Evolutionary conservation across 2,888 invertebrate species (phyloP).

Genomic region (Plusia festucae): DNA sequence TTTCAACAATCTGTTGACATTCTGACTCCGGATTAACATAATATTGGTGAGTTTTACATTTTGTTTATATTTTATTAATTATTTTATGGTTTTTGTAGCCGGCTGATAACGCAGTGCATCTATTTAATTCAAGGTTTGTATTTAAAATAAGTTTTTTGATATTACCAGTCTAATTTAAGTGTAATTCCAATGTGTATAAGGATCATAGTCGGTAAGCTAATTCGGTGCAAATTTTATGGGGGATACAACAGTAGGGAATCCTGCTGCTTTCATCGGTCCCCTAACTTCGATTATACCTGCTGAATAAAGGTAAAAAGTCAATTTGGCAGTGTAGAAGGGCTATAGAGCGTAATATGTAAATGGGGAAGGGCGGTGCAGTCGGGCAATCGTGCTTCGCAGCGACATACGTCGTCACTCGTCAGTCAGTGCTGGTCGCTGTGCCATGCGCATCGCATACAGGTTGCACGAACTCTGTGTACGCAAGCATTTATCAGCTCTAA

Average conservation of each 20-base stretch:
- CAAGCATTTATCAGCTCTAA: slow-evolving; percentile 62
- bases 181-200: slow-evolving; percentile 61
- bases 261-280: slow-evolving; percentile 82
- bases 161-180: slow-evolving; percentile 40
- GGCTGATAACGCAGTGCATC: slow-evolving; percentile 38
- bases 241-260: slow-evolving; percentile 71
- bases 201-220: slow-evolving; percentile 59
- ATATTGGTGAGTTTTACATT: slow-evolving; percentile 62
- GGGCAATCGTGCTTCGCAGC: slow-evolving; percentile 68
- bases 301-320: slow-evolving; percentile 89
- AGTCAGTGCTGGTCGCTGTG: slow-evolving; percentile 57
- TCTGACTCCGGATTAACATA: slow-evolving; percentile 65
- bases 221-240: slow-evolving; percentile 63
- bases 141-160: slow-evolving; percentile 38
- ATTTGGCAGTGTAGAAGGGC: slow-evolving; percentile 87
- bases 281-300: slow-evolving; percentile 86
- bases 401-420: slow-evolving; percentile 72
- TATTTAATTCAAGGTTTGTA: slow-evolving; percentile 37
- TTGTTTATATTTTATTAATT: slow-evolving; percentile 38
- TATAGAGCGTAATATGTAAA: slow-evolving; percentile 85
- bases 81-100: slow-evolving; percentile 65
- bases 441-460: slow-evolving; percentile 64
- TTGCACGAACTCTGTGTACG: slow-evolving; percentile 63
- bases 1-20: slow-evolving; percentile 53
- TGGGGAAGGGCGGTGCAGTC: slow-evolving; percentile 87